Conservation (phyloP, 2,113 vertebrate species). For the Rhea americana region DNA sequence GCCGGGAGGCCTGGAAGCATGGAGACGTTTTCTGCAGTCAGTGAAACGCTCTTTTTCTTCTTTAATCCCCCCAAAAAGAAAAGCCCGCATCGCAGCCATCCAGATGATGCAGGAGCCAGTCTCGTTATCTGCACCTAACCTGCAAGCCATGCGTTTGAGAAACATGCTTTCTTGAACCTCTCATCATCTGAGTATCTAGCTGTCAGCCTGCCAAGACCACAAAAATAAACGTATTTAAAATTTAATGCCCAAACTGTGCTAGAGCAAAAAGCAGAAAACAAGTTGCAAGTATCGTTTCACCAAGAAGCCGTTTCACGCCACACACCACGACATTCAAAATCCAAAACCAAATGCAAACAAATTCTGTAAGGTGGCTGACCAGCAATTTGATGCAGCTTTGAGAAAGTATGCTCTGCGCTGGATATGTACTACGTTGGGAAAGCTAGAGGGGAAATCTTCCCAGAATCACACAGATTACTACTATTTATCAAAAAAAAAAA, state of each 20-base stretch:
- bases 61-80: neutral
- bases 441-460: neutral
- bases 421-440: neutral
- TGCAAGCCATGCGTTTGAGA: neutral
- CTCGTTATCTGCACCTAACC: neutral
- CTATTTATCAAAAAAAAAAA: neutral
- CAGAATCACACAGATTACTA: neutral
- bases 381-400: neutral
- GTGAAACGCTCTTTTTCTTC: neutral
- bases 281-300: neutral
- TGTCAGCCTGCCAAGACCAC: neutral
- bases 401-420: neutral
- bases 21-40: neutral
- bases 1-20: too few species aligned
- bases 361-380: neutral
- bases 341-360: neutral
- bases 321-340: conserved; percentile 6
- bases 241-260: neutral
- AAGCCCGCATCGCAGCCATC: neutral
- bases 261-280: neutral
- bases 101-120: neutral
- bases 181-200: neutral
- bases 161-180: neutral
- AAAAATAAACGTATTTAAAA: neutral
- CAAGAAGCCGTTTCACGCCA: neutral